Base-by-base conservation (phyloP, 2,113 vertebrate genomes). In the Phrynosoma blainvillii region DNA sequence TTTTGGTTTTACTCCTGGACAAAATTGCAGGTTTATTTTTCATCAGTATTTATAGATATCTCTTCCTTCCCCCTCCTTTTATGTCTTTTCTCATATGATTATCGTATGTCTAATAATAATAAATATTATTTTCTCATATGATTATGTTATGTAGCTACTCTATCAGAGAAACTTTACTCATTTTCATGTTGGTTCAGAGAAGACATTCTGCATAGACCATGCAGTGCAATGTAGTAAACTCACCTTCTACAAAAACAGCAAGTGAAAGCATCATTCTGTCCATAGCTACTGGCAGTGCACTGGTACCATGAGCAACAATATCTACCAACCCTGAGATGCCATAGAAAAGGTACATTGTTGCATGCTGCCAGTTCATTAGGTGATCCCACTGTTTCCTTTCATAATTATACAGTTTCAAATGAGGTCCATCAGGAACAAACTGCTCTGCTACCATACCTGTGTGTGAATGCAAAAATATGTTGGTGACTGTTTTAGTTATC, bases 321-420 rank as follows among this genome's bases (percentile, higher is more conserved):
- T 97, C 96, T 52, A 97, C 95, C 14, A 97, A 87, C 1, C 96
- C 98, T 1, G 97, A 90, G 91, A 99, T 94, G 40, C 97, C 97
- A 14, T 98, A 99, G 96, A 99, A 99, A 85, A 99, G 95, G 91
- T 99, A 99, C 98, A 99, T 99, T 92, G 98, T 99, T 86, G 96
- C 92, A 20, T 99, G 99, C 77, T 99, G 99, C 99, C 99, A 99
- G 95, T 97, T 97, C 94, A 97, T 96, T 89, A 98, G 91, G 59
- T 97, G 92, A 16, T 97, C 91, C 98, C 98, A 98, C 54, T 96
- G 97, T 77, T 98, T 95, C 90, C 97, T 96, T 66, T 97, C 93
- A 0, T 96, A 96, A 93, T 98, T 93, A 47, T 98, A 99, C 89
- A 99, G 87, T 78, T 95, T 97, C 85, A 99, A 93, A 75, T 94